Evolutionary conservation across 2,888 invertebrate genomes (phyloP).

Genomic region (Rhagonycha fulva): DNA sequence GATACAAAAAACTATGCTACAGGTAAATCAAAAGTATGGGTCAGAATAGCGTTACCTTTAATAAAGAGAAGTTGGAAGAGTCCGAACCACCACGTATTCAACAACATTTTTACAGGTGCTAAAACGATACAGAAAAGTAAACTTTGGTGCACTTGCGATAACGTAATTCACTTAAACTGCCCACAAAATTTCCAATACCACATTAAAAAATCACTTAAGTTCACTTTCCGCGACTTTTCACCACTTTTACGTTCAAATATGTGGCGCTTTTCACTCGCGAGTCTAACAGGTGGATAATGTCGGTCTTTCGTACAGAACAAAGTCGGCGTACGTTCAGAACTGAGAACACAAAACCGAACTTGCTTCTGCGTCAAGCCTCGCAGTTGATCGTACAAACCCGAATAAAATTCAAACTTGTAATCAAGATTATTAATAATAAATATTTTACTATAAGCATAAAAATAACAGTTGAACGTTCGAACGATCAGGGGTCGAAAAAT

Average conservation of each 20-base stretch:
- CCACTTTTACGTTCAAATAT: not conserved
- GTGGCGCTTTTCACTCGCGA: slow-evolving; percentile 7
- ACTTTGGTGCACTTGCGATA: not conserved
- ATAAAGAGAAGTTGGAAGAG: slow-evolving; percentile 20
- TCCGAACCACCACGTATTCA: slow-evolving; percentile 26
- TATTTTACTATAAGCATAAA: not conserved
- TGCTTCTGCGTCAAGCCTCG: not conserved
- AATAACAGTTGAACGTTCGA: not conserved
- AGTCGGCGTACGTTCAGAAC: slow-evolving; percentile 14
- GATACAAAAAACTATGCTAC: not conserved
- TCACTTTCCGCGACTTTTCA: slow-evolving; percentile 6
- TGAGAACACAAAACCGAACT: slow-evolving; percentile 18
- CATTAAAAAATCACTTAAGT: slow-evolving; percentile 4
- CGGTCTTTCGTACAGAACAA: slow-evolving; percentile 9
- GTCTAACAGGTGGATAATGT: slow-evolving; percentile 18
- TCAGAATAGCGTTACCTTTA: slow-evolving; percentile 15
- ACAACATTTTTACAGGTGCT: slow-evolving; percentile 21
- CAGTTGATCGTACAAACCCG: not conserved
- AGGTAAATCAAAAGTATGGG: not conserved
- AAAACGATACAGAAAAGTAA: slow-evolving; percentile 5
- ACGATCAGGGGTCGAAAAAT: not conserved
- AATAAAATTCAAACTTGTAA: not conserved
- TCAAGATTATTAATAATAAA: not conserved
- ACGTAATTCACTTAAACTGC: slow-evolving; percentile 4
- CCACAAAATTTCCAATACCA: not conserved